A percentile compares a stretch with the other conserved stretches of the same genome.
Conservation (phyloP, 2,113 vertebrate genomes). For the Rhinopithecus roxellana region DNA sequence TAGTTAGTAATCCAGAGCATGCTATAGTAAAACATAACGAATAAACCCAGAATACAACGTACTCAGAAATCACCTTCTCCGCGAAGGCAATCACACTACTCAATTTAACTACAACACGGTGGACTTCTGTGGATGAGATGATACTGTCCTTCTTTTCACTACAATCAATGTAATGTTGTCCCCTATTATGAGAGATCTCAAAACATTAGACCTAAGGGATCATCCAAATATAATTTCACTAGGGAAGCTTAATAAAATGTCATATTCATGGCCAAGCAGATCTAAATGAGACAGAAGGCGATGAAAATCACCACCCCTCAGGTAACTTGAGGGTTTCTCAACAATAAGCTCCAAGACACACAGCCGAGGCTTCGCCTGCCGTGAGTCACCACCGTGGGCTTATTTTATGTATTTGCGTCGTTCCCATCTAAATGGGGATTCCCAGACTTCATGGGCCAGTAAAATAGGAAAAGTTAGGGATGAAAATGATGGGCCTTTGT, state of each 20-base stretch:
- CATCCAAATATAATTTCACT: not conserved
- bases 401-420: fast-evolving
- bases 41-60: not conserved
- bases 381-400: fast-evolving
- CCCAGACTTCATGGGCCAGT: not conserved
- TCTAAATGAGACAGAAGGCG: not conserved
- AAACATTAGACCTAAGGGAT: not conserved
- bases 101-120: not conserved
- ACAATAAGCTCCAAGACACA: fast-evolving
- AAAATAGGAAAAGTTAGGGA: not conserved
- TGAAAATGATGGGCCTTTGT: fast-evolving
- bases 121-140: not conserved
- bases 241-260: not conserved
- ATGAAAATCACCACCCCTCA: not conserved
- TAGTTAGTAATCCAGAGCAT: too few relatives aligned
- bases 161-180: not conserved
- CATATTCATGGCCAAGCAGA: not conserved
- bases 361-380: fast-evolving
- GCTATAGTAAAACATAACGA: too few relatives aligned
- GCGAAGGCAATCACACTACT: not conserved
- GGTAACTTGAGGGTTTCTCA: not conserved
- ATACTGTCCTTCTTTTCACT: not conserved
- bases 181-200: not conserved
- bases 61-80: not conserved
- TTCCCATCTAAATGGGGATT: not conserved